These are phyloP conservation scores for Tetramorium bicarinatum DNA, from an alignment of 2,888 invertebrate genomes.

Conservation along the genomic window DNA sequence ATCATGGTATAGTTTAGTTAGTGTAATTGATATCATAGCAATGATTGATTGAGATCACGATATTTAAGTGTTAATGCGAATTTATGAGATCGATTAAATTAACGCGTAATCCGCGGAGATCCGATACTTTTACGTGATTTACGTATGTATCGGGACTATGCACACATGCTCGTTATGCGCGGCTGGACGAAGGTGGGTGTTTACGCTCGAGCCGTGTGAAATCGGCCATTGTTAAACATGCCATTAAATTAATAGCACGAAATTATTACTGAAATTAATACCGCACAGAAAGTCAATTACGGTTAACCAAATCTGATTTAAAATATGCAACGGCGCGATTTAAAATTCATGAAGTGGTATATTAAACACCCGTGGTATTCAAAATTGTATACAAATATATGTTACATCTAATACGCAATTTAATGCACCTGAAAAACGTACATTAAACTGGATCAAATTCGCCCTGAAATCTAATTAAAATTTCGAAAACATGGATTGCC, in stretches of 20 bases:
- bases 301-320: constrained; percentile 56
- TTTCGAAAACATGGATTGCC: background rate
- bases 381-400: constrained; percentile 47
- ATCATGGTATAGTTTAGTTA: constrained; percentile 9
- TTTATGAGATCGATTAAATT: constrained; percentile 51
- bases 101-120: constrained; percentile 53
- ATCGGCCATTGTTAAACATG: constrained; percentile 57
- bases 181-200: constrained; percentile 49
- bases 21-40: constrained; percentile 36
- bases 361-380: constrained; percentile 22
- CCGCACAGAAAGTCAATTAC: constrained; percentile 52
- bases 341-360: constrained; percentile 47
- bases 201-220: constrained; percentile 53
- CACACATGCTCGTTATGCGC: constrained; percentile 45
- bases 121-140: constrained; percentile 53
- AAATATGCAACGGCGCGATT: constrained; percentile 51
- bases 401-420: constrained; percentile 32
- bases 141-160: constrained; percentile 30
- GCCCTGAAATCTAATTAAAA: constrained; percentile 29
- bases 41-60: constrained; percentile 49
- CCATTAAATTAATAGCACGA: constrained; percentile 58
- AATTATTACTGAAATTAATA: constrained; percentile 56
- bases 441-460: constrained; percentile 35
- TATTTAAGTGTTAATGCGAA: constrained; percentile 50
- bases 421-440: constrained; percentile 23